Evolutionary conservation across 2,113 vertebrate species (phyloP), one percentile per base, ranked within the genome.

Genomic region (Herpetotheres cachinnans): DNA sequence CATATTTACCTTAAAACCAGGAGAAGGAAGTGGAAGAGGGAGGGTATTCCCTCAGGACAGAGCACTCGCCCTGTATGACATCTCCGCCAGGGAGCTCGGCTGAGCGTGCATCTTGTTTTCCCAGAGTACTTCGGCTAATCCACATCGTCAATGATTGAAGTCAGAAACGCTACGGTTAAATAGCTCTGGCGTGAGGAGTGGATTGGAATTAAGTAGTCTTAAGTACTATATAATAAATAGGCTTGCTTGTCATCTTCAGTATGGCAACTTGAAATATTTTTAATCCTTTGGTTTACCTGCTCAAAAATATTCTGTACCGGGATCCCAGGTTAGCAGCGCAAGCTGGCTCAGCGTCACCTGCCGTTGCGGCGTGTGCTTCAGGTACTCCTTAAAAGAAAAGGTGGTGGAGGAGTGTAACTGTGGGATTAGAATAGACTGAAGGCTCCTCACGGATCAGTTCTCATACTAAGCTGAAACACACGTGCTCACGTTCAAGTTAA

Each of bases 181-280:
- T 85, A 40, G 4, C 86, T 92, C 85, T 88, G 93, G 82, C 85
- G 7, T 11, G 86, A 74, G 80, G 79, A 90, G 66, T 86, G 96
- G 89, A 94, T 90, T 86, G 91, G 79, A 90, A 89, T 80, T 97
- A 95, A 92, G 91, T 42, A 80, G 82, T 71, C 61, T 72, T 80
- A 92, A 91, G 36, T 52, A 20, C 52, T 61, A 20, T 47, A 32
- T 44, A 79, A 90, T 94, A 91, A 94, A 90, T 81, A 82, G 83
- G 27, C 69, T 86, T 16, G 17, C 90, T 83, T 95, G 78, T 94
- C 38, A 11, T 87, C 88, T 73, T 90, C 56, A 62, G 1, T 66
- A 32, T 63, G 82, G 88, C 88, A 84, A 44, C 76, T 84, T 46
- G 83, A 56, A 91, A 55, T 84, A 49, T 65, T 72, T 83, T 86